Conservation (phyloP, 2,113 vertebrate genomes). For the Morone saxatilis region DNA sequence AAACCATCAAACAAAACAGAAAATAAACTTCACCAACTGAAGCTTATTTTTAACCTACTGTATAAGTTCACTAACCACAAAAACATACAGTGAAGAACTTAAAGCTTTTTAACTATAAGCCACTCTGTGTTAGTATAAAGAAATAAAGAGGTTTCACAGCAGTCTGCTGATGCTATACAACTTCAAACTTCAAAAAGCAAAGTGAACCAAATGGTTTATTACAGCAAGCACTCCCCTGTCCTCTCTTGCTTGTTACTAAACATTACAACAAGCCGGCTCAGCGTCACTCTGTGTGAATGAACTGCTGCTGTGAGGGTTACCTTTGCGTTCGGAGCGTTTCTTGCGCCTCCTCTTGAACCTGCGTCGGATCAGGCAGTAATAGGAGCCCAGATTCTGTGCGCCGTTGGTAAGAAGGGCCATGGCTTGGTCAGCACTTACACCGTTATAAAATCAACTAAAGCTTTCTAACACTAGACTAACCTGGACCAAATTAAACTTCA, state of each 20-base stretch:
- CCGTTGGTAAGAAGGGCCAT: slow-evolving; percentile 80
- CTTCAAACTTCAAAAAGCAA: not conserved
- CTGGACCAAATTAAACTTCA: slow-evolving; percentile 13
- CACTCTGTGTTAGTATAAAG: not conserved
- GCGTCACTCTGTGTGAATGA: not conserved
- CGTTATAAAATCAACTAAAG: not conserved
- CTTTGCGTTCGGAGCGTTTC: slow-evolving; percentile 87
- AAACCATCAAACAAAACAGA: not conserved
- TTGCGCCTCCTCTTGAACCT: slow-evolving; percentile 86
- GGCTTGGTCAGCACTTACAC: slow-evolving; percentile 17
- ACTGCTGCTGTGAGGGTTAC: slow-evolving; percentile 76
- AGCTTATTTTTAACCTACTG: not conserved
- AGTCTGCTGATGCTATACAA: slow-evolving; percentile 1
- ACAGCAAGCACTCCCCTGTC: not conserved
- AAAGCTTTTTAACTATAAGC: not conserved
- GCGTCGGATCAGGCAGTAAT: slow-evolving; percentile 75
- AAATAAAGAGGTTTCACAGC: not conserved
- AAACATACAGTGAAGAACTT: not conserved
- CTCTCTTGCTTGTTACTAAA: not conserved
- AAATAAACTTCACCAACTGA: not conserved
- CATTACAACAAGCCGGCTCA: not conserved
- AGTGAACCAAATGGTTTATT: not conserved
- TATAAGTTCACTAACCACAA: not conserved
- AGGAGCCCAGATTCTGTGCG: slow-evolving; percentile 73
- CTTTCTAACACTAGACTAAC: not conserved